Evolutionary conservation across 2,888 invertebrate genomes (phyloP), one percentile per base, ranked within the genome.

Genomic region (Penaeus monodon): DNA sequence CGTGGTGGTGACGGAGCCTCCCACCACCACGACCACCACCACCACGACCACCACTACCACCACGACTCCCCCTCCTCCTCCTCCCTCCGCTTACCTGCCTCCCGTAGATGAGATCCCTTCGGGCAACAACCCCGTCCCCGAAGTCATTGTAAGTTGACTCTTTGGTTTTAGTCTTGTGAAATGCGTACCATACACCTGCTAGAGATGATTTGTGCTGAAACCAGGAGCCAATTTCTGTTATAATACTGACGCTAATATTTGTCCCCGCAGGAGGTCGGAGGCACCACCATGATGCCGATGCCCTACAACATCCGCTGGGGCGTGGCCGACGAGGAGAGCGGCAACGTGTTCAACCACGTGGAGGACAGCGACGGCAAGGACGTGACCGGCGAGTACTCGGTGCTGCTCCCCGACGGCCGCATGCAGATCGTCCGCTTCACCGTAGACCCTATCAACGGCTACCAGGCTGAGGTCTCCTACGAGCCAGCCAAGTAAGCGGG

Each of bases 341-440:
- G 87, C 66, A 80, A 83, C 80, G 20, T 70, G 44, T 87, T 83
- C 83, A 83, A 44, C 87, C 87, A 87, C 79, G 73, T 83, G 10
- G 87, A 87, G 79, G 79, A 87, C 87, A 87, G 87, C 65, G 73
- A 87, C 49, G 87, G 87, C n/a, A 79, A 27, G 65, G 83, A 87
- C 79, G 87, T 87, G 38, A 87, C 79, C 44, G 87, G 87, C 44
- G 79, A 83, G 49, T 87, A 87, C 79, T 83, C 83, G n/a, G 87
- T 87, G 22, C 79, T 87, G 64, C 79, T 87, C 14, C 87, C 87
- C 20, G 87, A 87, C 79, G 74, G 65, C 73, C 83, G 87, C 24
- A 73, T 87, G 64, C 87, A 87, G 87, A 83, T 73, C 65, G 87
- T 87, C 74, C 87, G 87, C 49, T 87, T 87, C 87, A 78, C 66